phyloP scores from a whole-genome alignment of 2,888 invertebrate genomes.

The Drosophila anomelani region DNA sequence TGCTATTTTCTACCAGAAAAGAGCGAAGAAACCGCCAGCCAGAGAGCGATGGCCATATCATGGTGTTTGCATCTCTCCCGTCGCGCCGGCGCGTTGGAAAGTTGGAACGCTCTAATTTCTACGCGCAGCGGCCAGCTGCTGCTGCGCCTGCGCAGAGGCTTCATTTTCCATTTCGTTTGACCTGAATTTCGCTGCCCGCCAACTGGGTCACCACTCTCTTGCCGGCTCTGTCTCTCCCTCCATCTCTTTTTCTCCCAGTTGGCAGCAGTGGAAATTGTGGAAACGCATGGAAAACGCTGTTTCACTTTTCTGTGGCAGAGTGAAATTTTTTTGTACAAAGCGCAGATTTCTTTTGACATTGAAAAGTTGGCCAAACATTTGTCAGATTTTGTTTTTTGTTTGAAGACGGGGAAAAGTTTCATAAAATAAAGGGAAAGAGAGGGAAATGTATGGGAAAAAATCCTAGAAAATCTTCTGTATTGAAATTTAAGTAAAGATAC shows the following conservation, averaged over 20 bases:
- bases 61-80: conserved; percentile 72
- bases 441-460: neutral
- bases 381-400: conserved; percentile 16
- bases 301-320: conserved; percentile 67
- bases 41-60: conserved; percentile 27
- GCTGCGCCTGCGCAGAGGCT: conserved; percentile 40
- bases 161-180: conserved; percentile 84
- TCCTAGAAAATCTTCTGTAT: neutral
- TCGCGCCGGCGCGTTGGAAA: conserved; percentile 43
- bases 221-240: conserved; percentile 11
- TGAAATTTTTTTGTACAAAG: conserved; percentile 60
- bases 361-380: conserved; percentile 70
- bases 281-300: conserved; percentile 65
- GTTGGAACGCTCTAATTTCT: conserved; percentile 77
- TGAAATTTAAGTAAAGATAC: no score
- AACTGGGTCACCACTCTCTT: conserved; percentile 70
- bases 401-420: neutral
- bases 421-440: neutral
- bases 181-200: conserved; percentile 79
- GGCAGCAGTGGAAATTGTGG: conserved; percentile 31
- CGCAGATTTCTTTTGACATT: conserved; percentile 72
- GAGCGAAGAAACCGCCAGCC: conserved; percentile 10
- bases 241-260: no score
- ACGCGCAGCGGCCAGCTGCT: conserved; percentile 69
- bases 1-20: conserved; percentile 73